Evolutionary conservation across 2,888 invertebrate genomes (phyloP), one percentile per base, ranked within the genome.

Genomic region (Pyrrhosoma nymphula): DNA sequence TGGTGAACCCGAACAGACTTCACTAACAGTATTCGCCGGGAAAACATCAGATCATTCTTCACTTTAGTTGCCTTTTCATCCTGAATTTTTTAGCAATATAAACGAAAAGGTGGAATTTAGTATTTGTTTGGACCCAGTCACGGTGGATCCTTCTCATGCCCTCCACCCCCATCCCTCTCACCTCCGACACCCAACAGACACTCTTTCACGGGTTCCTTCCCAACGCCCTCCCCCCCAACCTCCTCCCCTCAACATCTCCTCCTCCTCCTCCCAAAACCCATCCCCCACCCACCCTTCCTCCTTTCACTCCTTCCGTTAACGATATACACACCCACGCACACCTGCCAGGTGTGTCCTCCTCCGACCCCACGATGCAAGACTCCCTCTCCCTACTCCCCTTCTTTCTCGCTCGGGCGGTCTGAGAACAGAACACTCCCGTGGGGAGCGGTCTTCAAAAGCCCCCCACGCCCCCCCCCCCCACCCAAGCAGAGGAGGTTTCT

Each of bases 251-350:
- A 14, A 2, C 3, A 14, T 60, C 60, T 20, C 60, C 20, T 60
- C 56, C 39, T 20, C 47, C 16, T 35, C 39, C 55, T 26, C 88
- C 23, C 20, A 47, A 8, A 16, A 14, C 1, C 60, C 56, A 8
- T 35, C 23, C 47, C 39, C 47, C 39, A 12, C 88, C 88, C 88
- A 30, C 88, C 88, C 55, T 20, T 89, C 47, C 47, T 47, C 23
- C 93, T 63, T 93, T 93, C 93, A 93, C 93, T 93, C 93, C 93
- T 93, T 93, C 93, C 93, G 93, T 75, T 91, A 60, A 89, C 89
- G 89, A 89, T 47, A 89, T 93, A 93, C 93, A 93, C 93, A 93
- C 93, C 93, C 93, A 93, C 93, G 69, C 93, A 93, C 93, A 93
- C 93, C 93, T 93, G 93, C 26, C 93, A 93, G 93, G 93, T 93